Percentiles rank a stretch among this genome's conserved stretches.
Evolutionary conservation across 2,113 vertebrate species (phyloP).

Genomic region (Chionomys nivalis): DNA sequence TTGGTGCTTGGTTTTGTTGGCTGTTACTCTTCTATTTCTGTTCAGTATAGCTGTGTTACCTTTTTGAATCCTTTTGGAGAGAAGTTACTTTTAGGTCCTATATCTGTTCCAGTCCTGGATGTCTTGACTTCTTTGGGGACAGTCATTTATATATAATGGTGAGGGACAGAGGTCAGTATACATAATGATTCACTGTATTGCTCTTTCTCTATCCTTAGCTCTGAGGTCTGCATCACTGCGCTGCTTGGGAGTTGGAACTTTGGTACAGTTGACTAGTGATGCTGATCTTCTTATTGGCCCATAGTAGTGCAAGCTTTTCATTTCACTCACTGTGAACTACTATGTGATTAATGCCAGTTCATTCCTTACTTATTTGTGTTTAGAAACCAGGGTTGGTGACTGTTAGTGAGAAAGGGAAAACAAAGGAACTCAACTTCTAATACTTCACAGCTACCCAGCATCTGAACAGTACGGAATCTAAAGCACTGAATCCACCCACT

Average conservation of each 20-base stretch:
- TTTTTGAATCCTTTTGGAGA: slow-evolving; percentile 41
- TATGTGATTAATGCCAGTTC: background rate
- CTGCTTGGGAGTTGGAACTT: background rate
- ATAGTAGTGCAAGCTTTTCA: background rate
- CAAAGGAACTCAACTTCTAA: slow-evolving; percentile 38
- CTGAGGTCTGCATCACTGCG: background rate
- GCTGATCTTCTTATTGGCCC: slow-evolving; percentile 23
- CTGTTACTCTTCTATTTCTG: slow-evolving; percentile 26
- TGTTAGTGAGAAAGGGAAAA: background rate
- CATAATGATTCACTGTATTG: background rate
- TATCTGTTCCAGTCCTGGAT: background rate
- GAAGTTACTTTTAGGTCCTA: background rate
- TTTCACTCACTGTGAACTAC: background rate
- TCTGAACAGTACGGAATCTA: slow-evolving; percentile 36
- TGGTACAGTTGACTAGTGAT: background rate
- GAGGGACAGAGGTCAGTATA: background rate
- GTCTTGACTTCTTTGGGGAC: background rate
- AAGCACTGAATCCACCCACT: background rate
- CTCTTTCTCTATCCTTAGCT: background rate
- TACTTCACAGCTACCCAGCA: slow-evolving; percentile 1
- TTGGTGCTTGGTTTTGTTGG: slow-evolving; percentile 41
- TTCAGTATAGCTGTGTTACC: background rate
- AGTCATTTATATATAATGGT: background rate
- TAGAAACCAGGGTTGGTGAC: slow-evolving; percentile 22
- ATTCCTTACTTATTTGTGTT: background rate